phyloP scores from a whole-genome alignment of 2,113 vertebrate genomes.

The Lethenteron reissneri region DNA sequence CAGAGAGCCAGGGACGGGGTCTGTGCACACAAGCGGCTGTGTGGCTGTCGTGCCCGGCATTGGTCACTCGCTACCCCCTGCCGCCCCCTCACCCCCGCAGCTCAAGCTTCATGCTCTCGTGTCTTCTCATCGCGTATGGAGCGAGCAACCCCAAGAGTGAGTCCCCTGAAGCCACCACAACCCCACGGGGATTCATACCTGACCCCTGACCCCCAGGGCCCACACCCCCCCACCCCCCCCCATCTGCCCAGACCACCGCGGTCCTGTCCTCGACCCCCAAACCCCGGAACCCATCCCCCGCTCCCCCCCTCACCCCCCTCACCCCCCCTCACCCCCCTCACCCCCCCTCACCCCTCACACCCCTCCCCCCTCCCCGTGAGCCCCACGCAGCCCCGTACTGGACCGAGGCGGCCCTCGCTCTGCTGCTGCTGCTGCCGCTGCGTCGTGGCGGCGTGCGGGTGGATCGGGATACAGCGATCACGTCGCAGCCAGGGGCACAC shows the following conservation, averaged over 20 bases:
- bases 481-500: no score
- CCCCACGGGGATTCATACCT: no score
- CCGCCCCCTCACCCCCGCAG: slow-evolving; percentile 18
- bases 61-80: neutral
- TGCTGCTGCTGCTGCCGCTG: no score
- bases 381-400: neutral
- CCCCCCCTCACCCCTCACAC: neutral
- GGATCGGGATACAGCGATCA: no score
- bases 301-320: no score
- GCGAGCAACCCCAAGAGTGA: slow-evolving; percentile 31
- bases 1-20: neutral
- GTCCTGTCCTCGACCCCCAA: neutral
- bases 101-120: slow-evolving; percentile 40
- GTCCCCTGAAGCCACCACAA: slow-evolving; percentile 9
- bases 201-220: no score
- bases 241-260: neutral
- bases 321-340: neutral
- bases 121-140: slow-evolving; percentile 41
- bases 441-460: no score
- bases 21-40: no score
- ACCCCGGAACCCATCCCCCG: no score
- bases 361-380: neutral
- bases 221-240: no score
- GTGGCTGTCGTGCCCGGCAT: no score
- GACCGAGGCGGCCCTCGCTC: neutral